Percentiles rank a stretch among this genome's conserved stretches.
phyloP scores from a whole-genome alignment of 2,888 invertebrate genomes.

The Cacoxenus indagator region DNA sequence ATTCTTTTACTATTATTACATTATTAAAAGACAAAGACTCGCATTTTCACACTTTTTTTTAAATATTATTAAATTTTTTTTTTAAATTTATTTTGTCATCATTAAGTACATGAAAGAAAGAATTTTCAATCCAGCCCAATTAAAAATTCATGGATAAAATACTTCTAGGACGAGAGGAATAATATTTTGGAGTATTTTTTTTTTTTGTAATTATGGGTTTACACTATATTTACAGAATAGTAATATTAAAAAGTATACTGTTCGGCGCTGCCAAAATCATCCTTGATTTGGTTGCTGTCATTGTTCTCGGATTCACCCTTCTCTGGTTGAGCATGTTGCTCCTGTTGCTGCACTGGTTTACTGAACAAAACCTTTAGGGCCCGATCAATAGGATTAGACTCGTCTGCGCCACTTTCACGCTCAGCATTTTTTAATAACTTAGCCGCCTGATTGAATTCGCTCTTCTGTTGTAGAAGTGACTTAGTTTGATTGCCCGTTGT shows the following conservation, averaged over 20 bases:
- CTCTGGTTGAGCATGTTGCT: too few species aligned
- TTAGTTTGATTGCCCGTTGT: slow-evolving; percentile 46
- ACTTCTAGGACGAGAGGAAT: slow-evolving; percentile 22
- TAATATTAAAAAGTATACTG: slow-evolving; percentile 43
- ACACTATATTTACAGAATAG: slow-evolving; percentile 3
- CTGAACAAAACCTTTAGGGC: slow-evolving; percentile 53
- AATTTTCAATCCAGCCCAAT: slow-evolving; percentile 70
- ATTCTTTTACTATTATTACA: too few species aligned
- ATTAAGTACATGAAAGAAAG: too few species aligned
- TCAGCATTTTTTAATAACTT: slow-evolving; percentile 19
- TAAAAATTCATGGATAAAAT: slow-evolving; percentile 61
- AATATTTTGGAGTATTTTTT: neutral
- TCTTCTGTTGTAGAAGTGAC: slow-evolving; percentile 33
- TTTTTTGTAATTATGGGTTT: slow-evolving; percentile 21
- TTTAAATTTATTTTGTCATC: too few species aligned
- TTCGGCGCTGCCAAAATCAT: slow-evolving; percentile 39
- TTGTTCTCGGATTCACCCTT: slow-evolving; percentile 32
- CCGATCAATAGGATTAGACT: slow-evolving; percentile 55
- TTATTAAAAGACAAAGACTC: too few species aligned
- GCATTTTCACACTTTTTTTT: too few species aligned
- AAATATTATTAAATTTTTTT: too few species aligned
- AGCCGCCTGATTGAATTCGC: slow-evolving; percentile 34
- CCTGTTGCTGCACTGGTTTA: slow-evolving; percentile 42
- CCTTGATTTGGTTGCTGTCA: slow-evolving; percentile 33
- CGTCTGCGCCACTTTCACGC: slow-evolving; percentile 24